These are phyloP conservation scores for Ctenopoma kingsleyae DNA, from an alignment of 2,797 vertebrate species.

Conservation along the genomic window DNA sequence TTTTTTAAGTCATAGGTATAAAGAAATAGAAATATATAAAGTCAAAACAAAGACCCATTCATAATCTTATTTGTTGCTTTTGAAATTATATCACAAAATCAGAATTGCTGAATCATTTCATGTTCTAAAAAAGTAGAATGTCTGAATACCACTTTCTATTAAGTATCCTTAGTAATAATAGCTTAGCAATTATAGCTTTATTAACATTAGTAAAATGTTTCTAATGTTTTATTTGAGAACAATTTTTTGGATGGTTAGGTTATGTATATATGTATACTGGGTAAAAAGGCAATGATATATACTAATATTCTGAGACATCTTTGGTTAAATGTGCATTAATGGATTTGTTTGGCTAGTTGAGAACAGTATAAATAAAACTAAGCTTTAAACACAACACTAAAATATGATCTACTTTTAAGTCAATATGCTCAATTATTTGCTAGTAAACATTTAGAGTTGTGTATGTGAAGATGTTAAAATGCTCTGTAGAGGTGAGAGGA, in stretches of 20 bases:
- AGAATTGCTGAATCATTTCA: not conserved
- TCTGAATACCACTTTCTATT: not conserved
- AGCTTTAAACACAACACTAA: not conserved
- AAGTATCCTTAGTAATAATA: not conserved
- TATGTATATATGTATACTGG: not conserved
- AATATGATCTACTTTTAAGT: not conserved
- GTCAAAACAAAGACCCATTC: slow-evolving; percentile 20
- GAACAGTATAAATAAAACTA: not conserved
- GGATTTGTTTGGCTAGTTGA: not conserved
- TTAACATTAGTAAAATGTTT: not conserved
- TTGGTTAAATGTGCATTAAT: slow-evolving; percentile 1
- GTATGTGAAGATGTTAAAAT: not conserved
- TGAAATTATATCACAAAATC: slow-evolving; percentile 4
- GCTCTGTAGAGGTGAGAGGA: not conserved
- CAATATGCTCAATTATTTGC: too few relatives aligned
- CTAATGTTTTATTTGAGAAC: not conserved
- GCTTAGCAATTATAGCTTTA: not conserved
- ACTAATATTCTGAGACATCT: not conserved
- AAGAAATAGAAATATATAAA: slow-evolving; percentile 3
- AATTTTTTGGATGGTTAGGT: not conserved
- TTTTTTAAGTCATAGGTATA: not conserved
- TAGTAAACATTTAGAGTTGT: not conserved
- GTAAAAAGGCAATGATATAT: not conserved
- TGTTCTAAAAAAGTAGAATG: not conserved
- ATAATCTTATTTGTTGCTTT: not conserved